Percentiles rank a stretch among this genome's conserved stretches.
These are phyloP conservation scores for Noctua pronuba DNA, from an alignment of 2,888 invertebrate species.

Conservation along the genomic window DNA sequence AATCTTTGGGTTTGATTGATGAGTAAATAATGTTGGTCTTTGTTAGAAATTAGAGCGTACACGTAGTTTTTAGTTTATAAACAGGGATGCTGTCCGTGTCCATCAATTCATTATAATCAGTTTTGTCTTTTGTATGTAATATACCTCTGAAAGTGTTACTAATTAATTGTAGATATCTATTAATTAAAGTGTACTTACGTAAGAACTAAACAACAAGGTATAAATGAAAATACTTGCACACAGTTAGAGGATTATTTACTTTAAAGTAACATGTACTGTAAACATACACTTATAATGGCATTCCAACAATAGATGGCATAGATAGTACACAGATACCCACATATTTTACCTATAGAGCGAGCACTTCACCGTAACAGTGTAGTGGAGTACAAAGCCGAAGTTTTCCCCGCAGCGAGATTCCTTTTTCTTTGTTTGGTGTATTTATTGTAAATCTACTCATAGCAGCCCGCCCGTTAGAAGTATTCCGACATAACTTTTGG, in stretches of 20 bases:
- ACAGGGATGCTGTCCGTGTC: background rate
- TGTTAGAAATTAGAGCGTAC: background rate
- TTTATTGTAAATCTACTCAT: conserved; percentile 91
- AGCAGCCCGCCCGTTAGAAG: conserved; percentile 86
- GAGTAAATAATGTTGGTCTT: background rate
- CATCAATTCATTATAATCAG: background rate
- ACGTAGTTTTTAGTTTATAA: background rate
- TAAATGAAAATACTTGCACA: conserved; percentile 8
- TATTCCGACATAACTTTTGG: conserved; percentile 89
- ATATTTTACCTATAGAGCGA: conserved; percentile 74
- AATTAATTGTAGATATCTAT: background rate
- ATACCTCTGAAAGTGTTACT: background rate
- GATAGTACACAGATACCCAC: conserved; percentile 60
- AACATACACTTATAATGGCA: conserved; percentile 37
- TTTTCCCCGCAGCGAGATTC: conserved; percentile 89
- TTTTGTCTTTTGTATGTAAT: background rate
- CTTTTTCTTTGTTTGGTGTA: conserved; percentile 90
- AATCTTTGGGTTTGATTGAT: conserved; percentile 14
- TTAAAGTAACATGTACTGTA: conserved; percentile 28
- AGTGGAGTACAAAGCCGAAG: conserved; percentile 86
- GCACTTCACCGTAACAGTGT: conserved; percentile 76
- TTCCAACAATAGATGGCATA: conserved; percentile 46
- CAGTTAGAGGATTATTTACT: conserved; percentile 18
- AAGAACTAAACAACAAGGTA: background rate
- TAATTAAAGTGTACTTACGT: background rate